Base-by-base conservation (phyloP, 2,797 vertebrate species). In the Rhinichthys osculus region DNA sequence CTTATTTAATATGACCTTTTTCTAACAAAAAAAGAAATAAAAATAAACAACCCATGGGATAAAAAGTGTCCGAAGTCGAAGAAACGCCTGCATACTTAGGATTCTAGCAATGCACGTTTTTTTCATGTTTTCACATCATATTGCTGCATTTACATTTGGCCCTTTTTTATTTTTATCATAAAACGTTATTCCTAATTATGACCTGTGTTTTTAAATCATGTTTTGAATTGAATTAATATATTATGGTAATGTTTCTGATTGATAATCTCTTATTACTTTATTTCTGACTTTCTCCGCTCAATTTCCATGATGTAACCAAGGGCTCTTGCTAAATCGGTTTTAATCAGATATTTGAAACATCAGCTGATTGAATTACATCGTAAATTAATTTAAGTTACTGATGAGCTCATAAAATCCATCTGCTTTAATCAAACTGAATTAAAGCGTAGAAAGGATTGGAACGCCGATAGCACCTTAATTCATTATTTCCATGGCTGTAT, bases 271-370 rank as follows among this genome's bases (percentile, higher is more conserved):
- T n/a, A n/a, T 13, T 33, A 67, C 40, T 77, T 77, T 33, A 30
- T 52, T 52, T 13, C 47, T 50, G 47, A 85, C 5, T 72, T 42
- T 69, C 17, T 57, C 35, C n/a, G 8, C 38, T 83, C 57, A 47
- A 7, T 66, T 50, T 66, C 21, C 30, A 16, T 40, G 50, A 35
- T 40, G 47, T 33, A 82, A 78, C 70, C 62, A 44, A 64, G 44
- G 47, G 64, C 87, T 69, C 69, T 47, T 16, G 14, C 62, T 40
- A 44, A 88, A 88, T 85, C 23, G 21, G 50, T 40, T 81, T 73
- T 89, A 81, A 86, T 89, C 86, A 84, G 83, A 81, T 80, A 81
- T 85, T 42, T 62, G 47, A 83, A 87, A 85, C 72, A 87, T 82
- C 85, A 82, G 83, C 84, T 84, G 83, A 84, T 90, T 87, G 62